Evolutionary conservation across 2,797 vertebrate species (phyloP).

Genomic region (Distichodus sexfasciatus): DNA sequence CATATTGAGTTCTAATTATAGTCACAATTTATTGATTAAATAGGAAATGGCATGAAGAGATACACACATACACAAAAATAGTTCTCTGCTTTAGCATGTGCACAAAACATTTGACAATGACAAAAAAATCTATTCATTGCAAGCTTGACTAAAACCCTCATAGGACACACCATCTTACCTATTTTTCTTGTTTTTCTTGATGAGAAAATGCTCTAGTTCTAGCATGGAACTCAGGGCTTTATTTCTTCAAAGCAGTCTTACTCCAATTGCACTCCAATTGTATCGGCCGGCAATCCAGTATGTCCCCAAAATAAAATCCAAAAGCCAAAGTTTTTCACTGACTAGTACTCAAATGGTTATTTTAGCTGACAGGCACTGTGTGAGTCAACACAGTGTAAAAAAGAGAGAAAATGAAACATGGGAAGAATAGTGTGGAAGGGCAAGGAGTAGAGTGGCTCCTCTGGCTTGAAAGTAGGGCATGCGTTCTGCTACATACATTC

Average conservation of each 20-base stretch:
- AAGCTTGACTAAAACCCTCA: conserved; percentile 49
- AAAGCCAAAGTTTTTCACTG: conserved; percentile 35
- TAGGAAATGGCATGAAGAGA: conserved; percentile 71
- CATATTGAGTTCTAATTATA: conserved; percentile 29
- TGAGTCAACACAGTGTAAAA: conserved; percentile 65
- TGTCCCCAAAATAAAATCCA: conserved; percentile 27
- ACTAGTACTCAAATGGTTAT: conserved; percentile 50
- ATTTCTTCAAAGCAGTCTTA: conserved; percentile 48
- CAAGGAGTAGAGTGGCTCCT: conserved; percentile 6
- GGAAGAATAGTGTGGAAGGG: conserved; percentile 12
- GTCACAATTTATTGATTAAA: conserved; percentile 79
- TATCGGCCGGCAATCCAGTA: conserved; percentile 5
- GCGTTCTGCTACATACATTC: conserved; percentile 76
- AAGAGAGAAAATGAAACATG: conserved; percentile 33
- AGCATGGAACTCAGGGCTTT: conserved; percentile 47
- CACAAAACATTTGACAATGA: conserved; percentile 55
- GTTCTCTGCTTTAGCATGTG: conserved; percentile 63
- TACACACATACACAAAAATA: conserved; percentile 63
- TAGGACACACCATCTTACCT: conserved; percentile 50
- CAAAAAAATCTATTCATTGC: conserved; percentile 55
- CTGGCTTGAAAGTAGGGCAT: conserved; percentile 57
- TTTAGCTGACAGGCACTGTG: conserved; percentile 60
- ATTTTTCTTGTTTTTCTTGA: conserved; percentile 34
- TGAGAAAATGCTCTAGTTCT: conserved; percentile 21
- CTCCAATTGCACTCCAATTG: conserved; percentile 54